Evolutionary conservation across 2,888 invertebrate species (phyloP).

Genomic region (Petrolisthes manimaculis): DNA sequence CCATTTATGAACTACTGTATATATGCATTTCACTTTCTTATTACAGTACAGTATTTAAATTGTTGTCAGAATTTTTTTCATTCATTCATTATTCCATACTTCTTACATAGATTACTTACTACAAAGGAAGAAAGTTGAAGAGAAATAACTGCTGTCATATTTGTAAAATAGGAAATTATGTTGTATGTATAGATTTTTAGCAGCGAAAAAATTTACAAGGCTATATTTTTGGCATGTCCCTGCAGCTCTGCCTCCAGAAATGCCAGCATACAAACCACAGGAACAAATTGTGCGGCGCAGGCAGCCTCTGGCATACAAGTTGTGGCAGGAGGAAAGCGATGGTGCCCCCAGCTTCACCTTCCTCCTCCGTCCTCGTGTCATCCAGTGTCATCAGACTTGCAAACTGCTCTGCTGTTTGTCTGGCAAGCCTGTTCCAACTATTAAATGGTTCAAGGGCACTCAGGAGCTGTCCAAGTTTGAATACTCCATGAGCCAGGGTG

Average conservation of each 20-base stretch:
- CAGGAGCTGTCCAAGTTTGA: slow-evolving; percentile 91
- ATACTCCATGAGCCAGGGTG: slow-evolving; percentile 89
- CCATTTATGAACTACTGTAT: too few species aligned
- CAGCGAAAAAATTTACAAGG: not conserved
- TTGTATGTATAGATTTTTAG: not conserved
- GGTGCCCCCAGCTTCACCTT: slow-evolving; percentile 97
- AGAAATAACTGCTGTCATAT: not conserved
- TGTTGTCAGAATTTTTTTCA: too few species aligned
- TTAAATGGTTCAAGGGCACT: slow-evolving; percentile 83
- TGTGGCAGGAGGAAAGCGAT: slow-evolving; percentile 94
- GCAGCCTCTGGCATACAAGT: slow-evolving; percentile 85
- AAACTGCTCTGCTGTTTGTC: slow-evolving; percentile 97
- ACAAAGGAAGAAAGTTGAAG: not conserved
- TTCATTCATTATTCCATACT: too few species aligned
- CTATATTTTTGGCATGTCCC: slow-evolving; percentile 50
- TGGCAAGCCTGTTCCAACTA: slow-evolving; percentile 94
- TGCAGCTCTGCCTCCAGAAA: slow-evolving; percentile 81
- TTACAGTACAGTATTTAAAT: too few species aligned
- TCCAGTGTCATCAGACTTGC: slow-evolving; percentile 95
- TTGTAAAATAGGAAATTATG: not conserved
- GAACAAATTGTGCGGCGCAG: slow-evolving; percentile 81
- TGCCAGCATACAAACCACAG: slow-evolving; percentile 79
- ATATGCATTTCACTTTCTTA: too few species aligned
- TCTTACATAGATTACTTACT: too few species aligned
- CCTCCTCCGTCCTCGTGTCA: slow-evolving; percentile 96